phyloP scores from a whole-genome alignment of 2,888 invertebrate genomes.

The Eledona agricola region DNA sequence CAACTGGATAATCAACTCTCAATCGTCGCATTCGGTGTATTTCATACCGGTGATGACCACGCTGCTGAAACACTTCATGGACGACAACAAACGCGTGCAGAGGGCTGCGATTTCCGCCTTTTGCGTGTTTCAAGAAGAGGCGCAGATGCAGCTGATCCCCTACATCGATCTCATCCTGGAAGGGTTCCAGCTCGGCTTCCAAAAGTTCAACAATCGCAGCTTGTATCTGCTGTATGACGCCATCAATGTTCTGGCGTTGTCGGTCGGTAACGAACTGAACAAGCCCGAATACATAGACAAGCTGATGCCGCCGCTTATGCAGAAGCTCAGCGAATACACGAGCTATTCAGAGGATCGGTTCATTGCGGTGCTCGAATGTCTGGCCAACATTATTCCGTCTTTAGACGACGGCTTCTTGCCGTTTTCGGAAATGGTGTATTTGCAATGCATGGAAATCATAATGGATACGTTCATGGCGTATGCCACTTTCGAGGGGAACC shows the following conservation, averaged over 20 bases:
- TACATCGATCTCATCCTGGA: constrained; percentile 75
- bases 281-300: constrained; percentile 73
- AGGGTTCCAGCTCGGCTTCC: constrained; percentile 77
- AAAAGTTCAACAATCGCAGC: constrained; percentile 74
- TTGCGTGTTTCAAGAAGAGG: constrained; percentile 81
- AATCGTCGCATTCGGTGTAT: constrained; percentile 61
- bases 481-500: constrained; percentile 67
- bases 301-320: constrained; percentile 77
- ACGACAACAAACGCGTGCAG: constrained; percentile 79
- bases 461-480: constrained; percentile 74
- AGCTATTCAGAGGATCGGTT: constrained; percentile 76
- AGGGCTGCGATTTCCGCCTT: constrained; percentile 82
- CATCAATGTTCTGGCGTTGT: constrained; percentile 78
- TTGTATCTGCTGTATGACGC: constrained; percentile 79
- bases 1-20: constrained; percentile 76
- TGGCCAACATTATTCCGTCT: constrained; percentile 79
- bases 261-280: constrained; percentile 75
- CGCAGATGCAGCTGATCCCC: constrained; percentile 76
- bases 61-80: constrained; percentile 74
- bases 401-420: constrained; percentile 77
- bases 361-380: constrained; percentile 77
- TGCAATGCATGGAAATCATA: constrained; percentile 73
- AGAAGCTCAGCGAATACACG: constrained; percentile 75
- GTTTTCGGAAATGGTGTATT: constrained; percentile 76
- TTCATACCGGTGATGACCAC: constrained; percentile 76